These are phyloP conservation scores for Macrophya alboannulata DNA, from an alignment of 2,888 invertebrate species.

Conservation along the genomic window DNA sequence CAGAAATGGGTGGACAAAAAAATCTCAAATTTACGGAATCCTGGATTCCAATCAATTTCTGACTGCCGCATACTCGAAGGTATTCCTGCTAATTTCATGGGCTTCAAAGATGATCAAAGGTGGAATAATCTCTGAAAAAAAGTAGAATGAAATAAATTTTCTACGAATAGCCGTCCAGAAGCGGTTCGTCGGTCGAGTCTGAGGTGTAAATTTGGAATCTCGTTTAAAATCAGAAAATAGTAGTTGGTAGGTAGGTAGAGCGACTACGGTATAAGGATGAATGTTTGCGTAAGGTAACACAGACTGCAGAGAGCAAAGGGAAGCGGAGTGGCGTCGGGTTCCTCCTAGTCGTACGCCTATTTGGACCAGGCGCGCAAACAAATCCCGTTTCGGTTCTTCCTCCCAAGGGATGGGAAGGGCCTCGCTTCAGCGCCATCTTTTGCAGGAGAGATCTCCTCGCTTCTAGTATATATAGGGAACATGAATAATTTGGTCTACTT, in stretches of 20 bases:
- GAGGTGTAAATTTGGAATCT: constrained; percentile 33
- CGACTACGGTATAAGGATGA: not conserved
- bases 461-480: not conserved
- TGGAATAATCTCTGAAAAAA: no score
- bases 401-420: constrained; percentile 26
- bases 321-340: not conserved
- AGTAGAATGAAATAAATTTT: not conserved
- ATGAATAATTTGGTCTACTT: constrained; percentile 52
- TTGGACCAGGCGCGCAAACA: constrained; percentile 50
- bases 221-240: constrained; percentile 41
- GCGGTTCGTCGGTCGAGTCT: not conserved
- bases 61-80: not conserved
- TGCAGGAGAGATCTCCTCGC: not conserved
- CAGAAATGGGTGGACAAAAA: no score
- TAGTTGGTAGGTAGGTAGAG: not conserved
- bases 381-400: constrained; percentile 52
- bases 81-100: no score
- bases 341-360: constrained; percentile 45
- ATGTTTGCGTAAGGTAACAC: constrained; percentile 45
- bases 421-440: constrained; percentile 49
- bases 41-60: no score
- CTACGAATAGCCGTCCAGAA: not conserved
- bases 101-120: no score
- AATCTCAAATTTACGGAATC: no score
- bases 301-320: constrained; percentile 15